Base-by-base conservation (phyloP, 2,888 invertebrate species). In the Caenorhabditis sp. region DNA sequence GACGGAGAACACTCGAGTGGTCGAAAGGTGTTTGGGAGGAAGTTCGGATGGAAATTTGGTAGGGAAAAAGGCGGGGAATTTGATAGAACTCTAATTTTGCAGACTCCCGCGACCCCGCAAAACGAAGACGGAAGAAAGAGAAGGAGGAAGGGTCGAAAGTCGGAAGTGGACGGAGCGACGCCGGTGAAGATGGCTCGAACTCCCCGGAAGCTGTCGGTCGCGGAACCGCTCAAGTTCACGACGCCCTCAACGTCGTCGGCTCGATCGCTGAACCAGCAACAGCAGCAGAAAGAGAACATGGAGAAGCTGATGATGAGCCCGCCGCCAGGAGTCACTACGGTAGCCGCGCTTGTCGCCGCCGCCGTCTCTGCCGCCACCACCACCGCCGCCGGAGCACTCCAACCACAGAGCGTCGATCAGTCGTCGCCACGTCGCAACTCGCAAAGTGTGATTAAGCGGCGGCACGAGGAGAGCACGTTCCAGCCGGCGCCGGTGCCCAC, bases 241-340 rank as follows among this genome's bases (percentile, higher is more conserved):
- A n/a, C n/a, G n/a, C n/a, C 5, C 7, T 37, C 37, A 11, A n/a
- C 37, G 37, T 37, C 37, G 5, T 2, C 41, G 17, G 17, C 30
- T 5, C 30, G 30, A 30, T 27, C 32, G 17, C n/a, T n/a, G n/a
- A n/a, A n/a, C n/a, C n/a, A n/a, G n/a, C n/a, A n/a, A n/a, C n/a
- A 30, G 9, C 17, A 17, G 41, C 41, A 56, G 30, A 56, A 56
- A 26, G 56, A 56, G 30, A 56, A 56, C 17, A n/a, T 56, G 41
- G 41, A 56, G 5, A 56, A 56, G 22, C 30, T 30, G 26, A 26
- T 15, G n/a, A n/a, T n/a, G n/a, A n/a, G n/a, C n/a, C n/a, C n/a
- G n/a, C n/a, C n/a, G n/a, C n/a, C n/a, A n/a, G n/a, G n/a, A n/a
- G n/a, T n/a, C n/a, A n/a, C n/a, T n/a, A n/a, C n/a, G n/a, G n/a